A percentile compares a stretch with the other conserved stretches of the same genome.
phyloP scores from a whole-genome alignment of 2,888 invertebrate species.

The Ophonus ardosiacus region DNA sequence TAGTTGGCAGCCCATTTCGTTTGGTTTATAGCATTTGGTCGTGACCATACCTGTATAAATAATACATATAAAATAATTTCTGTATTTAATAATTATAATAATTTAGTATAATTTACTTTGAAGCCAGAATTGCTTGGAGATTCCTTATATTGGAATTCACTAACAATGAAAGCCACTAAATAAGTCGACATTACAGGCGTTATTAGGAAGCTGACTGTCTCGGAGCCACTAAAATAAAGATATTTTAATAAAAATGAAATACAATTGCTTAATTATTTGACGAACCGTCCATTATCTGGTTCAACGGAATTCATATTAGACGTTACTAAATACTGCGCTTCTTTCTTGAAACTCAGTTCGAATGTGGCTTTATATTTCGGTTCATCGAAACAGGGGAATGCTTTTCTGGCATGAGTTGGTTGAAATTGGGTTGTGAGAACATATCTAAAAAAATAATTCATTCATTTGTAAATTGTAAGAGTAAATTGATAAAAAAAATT shows the following conservation, averaged over 20 bases:
- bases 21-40: slow-evolving; percentile 75
- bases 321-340: slow-evolving; percentile 65
- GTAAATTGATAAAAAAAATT: too few species aligned
- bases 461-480: too few species aligned
- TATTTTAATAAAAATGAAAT: neutral
- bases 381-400: slow-evolving; percentile 89
- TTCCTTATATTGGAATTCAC: slow-evolving; percentile 79
- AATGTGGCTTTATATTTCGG: slow-evolving; percentile 75
- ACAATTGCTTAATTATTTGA: neutral
- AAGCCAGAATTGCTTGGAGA: slow-evolving; percentile 64
- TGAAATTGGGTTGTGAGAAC: slow-evolving; percentile 84
- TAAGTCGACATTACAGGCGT: slow-evolving; percentile 88
- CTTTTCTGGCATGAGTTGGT: slow-evolving; percentile 82
- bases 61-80: neutral
- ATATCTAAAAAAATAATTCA: slow-evolving; percentile 10
- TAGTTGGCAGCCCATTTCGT: slow-evolving; percentile 75
- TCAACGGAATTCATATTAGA: slow-evolving; percentile 32
- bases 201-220: neutral
- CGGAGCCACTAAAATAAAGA: slow-evolving; percentile 16
- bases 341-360: slow-evolving; percentile 74
- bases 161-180: slow-evolving; percentile 89
- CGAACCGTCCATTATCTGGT: neutral
- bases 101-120: neutral
- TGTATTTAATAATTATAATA: neutral
- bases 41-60: slow-evolving; percentile 74